phyloP scores from a whole-genome alignment of 2,113 vertebrate species.

The Empidonax traillii region DNA sequence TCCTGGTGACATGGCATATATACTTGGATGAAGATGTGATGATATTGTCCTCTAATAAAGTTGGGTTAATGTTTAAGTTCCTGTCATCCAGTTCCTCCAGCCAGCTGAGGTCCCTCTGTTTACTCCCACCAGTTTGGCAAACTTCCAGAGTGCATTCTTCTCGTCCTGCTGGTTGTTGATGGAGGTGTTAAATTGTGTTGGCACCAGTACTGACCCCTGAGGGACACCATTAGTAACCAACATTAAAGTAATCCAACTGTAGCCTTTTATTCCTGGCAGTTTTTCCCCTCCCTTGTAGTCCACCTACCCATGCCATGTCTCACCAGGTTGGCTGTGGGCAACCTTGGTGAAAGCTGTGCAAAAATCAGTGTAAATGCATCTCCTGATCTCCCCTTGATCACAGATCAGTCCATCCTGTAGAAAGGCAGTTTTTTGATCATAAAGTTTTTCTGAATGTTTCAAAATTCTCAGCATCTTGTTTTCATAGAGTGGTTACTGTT shows the following conservation, averaged over 20 bases:
- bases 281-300: background rate
- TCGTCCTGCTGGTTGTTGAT: background rate
- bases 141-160: background rate
- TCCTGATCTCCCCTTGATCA: background rate
- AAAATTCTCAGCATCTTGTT: background rate
- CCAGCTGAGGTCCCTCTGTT: background rate
- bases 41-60: background rate
- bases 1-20: background rate
- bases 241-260: background rate
- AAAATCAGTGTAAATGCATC: background rate
- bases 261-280: background rate
- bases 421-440: background rate
- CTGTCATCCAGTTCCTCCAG: background rate
- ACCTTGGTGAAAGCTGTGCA: background rate
- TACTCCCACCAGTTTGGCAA: background rate
- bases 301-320: background rate
- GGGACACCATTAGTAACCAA: background rate
- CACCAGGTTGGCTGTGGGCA: background rate
- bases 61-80: background rate
- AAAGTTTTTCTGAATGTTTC: background rate
- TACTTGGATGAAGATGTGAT: background rate
- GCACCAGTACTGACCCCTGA: background rate
- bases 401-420: background rate
- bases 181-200: background rate
- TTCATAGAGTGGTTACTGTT: background rate